Base-by-base conservation (phyloP, 2,888 invertebrate genomes). In the Brachypalpus laphriformis region DNA sequence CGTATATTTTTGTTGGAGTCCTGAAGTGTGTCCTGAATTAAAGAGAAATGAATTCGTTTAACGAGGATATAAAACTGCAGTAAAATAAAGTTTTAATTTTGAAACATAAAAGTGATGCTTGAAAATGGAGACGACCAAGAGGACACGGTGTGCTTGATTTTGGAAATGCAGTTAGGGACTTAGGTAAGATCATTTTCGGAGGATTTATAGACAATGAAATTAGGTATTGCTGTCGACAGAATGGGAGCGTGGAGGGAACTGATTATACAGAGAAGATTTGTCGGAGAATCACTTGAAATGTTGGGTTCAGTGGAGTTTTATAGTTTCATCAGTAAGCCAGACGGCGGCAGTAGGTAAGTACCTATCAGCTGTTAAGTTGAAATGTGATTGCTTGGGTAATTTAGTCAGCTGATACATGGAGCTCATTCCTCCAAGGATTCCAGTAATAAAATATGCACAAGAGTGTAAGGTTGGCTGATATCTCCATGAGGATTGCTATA, bases 61-160 rank as follows among this genome's bases (percentile, higher is more conserved):
- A 77, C 45, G 77, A 77, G 49, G 54, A 45, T n/a, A 70, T 82
- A 66, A 82, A 82, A 82, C 37, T n/a, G 51, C 51, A 51, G 45
- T 82, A 31, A 70, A 71, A 74, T 71, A 63, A 65, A 66, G 51
- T 70, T 76, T 75, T 70, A 56, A 59, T 66, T 49, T 72, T 18
- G 47, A 7, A 45, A 42, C 28, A 28, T 37, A 66, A 80, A 72
- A 59, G 34, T 25, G 31, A 40, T 16, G 14, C 49, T 49, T 59
- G 14, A 14, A 18, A 28, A 2, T 5, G 20, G 22, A 16, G 37
- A 25, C 0, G 49, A 1, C n/a, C n/a, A n/a, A n/a, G n/a, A n/a
- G 1, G 37, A 1, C 37, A n/a, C 37, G 28, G 5, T 3, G 28
- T 28, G 6, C 3, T 28, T 3, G 31, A 51, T 51, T 42, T 63